Evolutionary conservation across 1,140 invertebrate genomes (phyloP).

Genomic region (Heliothis subflexa): DNA sequence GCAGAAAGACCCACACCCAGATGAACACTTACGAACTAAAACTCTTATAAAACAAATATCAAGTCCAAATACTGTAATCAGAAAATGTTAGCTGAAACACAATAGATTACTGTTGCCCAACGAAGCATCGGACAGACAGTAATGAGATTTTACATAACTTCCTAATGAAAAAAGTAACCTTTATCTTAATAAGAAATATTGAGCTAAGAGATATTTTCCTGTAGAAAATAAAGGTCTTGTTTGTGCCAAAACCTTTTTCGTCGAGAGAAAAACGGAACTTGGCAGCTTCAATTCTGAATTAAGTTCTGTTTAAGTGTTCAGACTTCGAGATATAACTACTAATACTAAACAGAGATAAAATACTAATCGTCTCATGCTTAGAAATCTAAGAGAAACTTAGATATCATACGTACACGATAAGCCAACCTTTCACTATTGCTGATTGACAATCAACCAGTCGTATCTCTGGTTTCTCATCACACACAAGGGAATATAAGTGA

Average conservation of each 20-base stretch:
- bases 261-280: too few species aligned
- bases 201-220: not conserved
- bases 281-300: too few species aligned
- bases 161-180: conserved; percentile 8
- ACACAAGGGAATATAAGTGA: conserved; percentile 23
- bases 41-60: not conserved
- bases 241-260: conserved; percentile 1
- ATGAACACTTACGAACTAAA: not conserved
- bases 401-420: conserved; percentile 2
- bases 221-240: not conserved
- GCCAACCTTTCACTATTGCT: conserved; percentile 21
- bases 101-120: not conserved
- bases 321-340: too few species aligned
- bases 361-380: conserved; percentile 1
- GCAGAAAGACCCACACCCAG: conserved; percentile 13
- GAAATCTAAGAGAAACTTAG: not conserved
- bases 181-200: not conserved
- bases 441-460: conserved; percentile 20
- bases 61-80: not conserved
- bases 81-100: not conserved
- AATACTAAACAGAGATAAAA: conserved; percentile 1
- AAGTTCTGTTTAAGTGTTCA: too few species aligned
- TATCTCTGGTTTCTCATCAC: conserved; percentile 16
- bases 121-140: not conserved
- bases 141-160: not conserved